Conservation (phyloP, 1,140 invertebrate species). For the Battus philenor region DNA sequence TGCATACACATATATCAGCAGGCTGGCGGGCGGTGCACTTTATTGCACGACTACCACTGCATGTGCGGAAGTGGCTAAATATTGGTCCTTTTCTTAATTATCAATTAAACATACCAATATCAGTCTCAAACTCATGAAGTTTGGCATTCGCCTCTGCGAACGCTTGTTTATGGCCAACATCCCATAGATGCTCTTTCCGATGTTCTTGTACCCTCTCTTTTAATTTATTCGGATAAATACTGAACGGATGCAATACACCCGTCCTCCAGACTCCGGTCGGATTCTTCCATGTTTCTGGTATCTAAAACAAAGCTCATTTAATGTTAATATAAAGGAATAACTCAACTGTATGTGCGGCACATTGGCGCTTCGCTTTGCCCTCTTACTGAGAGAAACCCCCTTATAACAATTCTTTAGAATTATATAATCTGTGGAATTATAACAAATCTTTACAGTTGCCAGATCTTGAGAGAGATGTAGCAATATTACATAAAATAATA, state of each 20-base stretch:
- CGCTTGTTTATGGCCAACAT: constrained; percentile 86
- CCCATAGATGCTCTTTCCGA: constrained; percentile 90
- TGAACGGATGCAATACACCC: constrained; percentile 91
- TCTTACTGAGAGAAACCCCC: too few species aligned
- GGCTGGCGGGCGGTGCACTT: too few species aligned
- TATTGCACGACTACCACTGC: too few species aligned
- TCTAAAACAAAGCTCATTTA: constrained; percentile 72
- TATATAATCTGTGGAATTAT: too few species aligned
- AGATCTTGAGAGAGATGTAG: too few species aligned
- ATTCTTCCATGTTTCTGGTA: constrained; percentile 90
- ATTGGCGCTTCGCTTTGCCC: too few species aligned
- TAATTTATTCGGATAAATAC: constrained; percentile 90
- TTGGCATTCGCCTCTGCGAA: constrained; percentile 86
- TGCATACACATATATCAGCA: too few species aligned
- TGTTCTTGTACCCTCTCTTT: constrained; percentile 90
- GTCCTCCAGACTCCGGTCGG: constrained; percentile 88
- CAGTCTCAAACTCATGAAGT: constrained; percentile 84
- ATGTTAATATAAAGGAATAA: neutral
- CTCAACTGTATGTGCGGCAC: neutral
- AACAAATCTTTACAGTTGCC: too few species aligned
- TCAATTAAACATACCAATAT: constrained; percentile 68
- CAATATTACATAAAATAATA: too few species aligned
- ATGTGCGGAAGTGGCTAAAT: too few species aligned
- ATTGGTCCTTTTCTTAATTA: too few species aligned
- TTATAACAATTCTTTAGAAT: too few species aligned